Base-by-base conservation (phyloP, 1,140 invertebrate genomes). In the Neotoxoptera formosana region DNA sequence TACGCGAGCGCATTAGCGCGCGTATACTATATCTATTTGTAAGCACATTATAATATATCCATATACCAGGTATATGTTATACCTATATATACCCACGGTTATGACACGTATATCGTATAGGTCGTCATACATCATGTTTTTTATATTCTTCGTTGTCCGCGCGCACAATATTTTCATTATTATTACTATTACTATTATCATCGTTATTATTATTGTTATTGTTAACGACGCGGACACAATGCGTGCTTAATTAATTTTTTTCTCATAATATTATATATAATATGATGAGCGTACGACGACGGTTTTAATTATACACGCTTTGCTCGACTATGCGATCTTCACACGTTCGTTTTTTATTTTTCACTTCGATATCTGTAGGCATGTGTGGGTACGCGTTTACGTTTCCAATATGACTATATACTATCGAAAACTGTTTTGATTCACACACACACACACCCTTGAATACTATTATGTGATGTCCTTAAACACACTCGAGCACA, bases 161-260 rank as follows among this genome's bases (percentile, higher is more conserved):
- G 2, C 8, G 45, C 84, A 47, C 84, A 47, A 87, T n/a, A 87
- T 86, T 47, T 30, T 86, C 23, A 86, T 88, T 88, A 87, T 87
- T 51, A 86, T 86, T 86, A 86, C 23, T 83, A 83, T 83, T 14
- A 86, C 30, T 47, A 86, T 47, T 86, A 47, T 47, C 47, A 47
- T 48, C n/a, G n/a, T 84, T 84, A 84, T 45, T 41, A 6, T 76
- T 83, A 83, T 53, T 53, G 47, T 89, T 89, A 34, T 89, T 89
- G 34, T 36, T 51, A 53, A 53, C 48, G 87, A 34, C 47, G 47
- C 9, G 47, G 47, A 88, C 87, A 89, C 87, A 89, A 89, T 89
- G n/a, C 48, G 48, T 34, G 87, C 34, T 89, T 89, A 89, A 89
- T 89, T 89, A 89, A 89, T 89, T 89, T 89, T 89, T 89, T 89